A percentile compares a stretch with the other conserved stretches of the same genome.
phyloP scores from a whole-genome alignment of 2,888 invertebrate genomes.

The Tachina lurida region DNA sequence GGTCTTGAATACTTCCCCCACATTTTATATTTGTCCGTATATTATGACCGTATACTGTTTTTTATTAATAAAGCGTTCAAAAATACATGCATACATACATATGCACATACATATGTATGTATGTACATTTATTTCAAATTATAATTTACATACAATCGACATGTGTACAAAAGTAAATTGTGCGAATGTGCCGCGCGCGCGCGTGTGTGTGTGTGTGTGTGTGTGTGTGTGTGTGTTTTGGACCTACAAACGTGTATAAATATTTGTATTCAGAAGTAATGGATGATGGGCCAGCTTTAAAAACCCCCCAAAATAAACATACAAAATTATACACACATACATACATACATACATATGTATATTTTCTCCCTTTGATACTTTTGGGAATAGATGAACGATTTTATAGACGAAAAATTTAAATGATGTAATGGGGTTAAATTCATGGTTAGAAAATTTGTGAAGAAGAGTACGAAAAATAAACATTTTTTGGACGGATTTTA shows the following conservation, averaged over 20 bases:
- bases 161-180: slow-evolving; percentile 57
- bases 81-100: slow-evolving; percentile 45
- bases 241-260: not conserved
- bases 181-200: slow-evolving; percentile 27
- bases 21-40: not conserved
- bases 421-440: slow-evolving; percentile 65
- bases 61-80: slow-evolving; percentile 43
- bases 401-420: slow-evolving; percentile 64
- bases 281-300: slow-evolving; percentile 61
- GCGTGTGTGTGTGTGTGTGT: no score
- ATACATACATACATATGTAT: not conserved
- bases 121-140: slow-evolving; percentile 24
- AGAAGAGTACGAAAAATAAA: slow-evolving; percentile 6
- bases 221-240: no score
- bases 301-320: slow-evolving; percentile 11
- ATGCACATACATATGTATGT: slow-evolving; percentile 31
- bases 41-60: slow-evolving; percentile 38
- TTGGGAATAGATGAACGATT: slow-evolving; percentile 62
- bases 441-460: slow-evolving; percentile 37
- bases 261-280: slow-evolving; percentile 58
- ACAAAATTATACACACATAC: slow-evolving; percentile 40
- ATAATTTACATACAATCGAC: slow-evolving; percentile 33
- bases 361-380: slow-evolving; percentile 63
- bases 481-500: slow-evolving; percentile 10
- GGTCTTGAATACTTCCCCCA: not conserved